phyloP scores from a whole-genome alignment of 2,797 vertebrate species.

The Sus cebifrons region DNA sequence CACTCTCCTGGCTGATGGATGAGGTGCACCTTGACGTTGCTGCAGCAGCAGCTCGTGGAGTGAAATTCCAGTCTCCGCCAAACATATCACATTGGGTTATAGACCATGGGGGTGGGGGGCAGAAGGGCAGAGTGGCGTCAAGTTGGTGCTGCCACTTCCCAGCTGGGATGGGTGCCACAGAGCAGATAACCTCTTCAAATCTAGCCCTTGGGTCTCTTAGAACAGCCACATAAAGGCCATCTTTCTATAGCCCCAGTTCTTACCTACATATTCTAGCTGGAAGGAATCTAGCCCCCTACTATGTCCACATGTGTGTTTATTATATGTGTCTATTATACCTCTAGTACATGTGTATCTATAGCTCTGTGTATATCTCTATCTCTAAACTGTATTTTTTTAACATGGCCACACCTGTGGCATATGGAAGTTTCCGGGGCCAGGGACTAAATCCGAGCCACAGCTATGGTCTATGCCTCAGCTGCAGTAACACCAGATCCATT shows the following conservation, averaged over 20 bases:
- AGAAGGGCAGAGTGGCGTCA: not conserved
- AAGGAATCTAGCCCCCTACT: not conserved
- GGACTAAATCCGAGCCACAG: no score
- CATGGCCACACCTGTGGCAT: no score
- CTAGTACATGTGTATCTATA: not conserved
- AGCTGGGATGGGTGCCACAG: not conserved
- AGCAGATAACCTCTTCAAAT: not conserved
- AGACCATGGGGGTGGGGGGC: no score
- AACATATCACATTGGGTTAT: accelerated
- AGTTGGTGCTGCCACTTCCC: not conserved
- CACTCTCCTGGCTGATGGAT: not conserved
- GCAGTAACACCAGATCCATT: no score
- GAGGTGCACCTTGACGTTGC: not conserved
- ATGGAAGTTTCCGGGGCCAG: no score
- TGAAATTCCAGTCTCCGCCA: not conserved
- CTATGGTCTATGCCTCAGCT: no score
- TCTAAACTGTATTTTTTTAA: not conserved
- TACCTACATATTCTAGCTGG: not conserved
- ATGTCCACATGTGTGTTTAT: no score
- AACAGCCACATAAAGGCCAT: not conserved
- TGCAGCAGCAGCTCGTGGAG: no score
- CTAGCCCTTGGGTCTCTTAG: not conserved
- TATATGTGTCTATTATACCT: not conserved
- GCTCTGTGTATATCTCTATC: no score
- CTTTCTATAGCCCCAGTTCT: not conserved